Base-by-base conservation (phyloP, 1,140 invertebrate genomes). In the Rhagoletis zephyria region DNA sequence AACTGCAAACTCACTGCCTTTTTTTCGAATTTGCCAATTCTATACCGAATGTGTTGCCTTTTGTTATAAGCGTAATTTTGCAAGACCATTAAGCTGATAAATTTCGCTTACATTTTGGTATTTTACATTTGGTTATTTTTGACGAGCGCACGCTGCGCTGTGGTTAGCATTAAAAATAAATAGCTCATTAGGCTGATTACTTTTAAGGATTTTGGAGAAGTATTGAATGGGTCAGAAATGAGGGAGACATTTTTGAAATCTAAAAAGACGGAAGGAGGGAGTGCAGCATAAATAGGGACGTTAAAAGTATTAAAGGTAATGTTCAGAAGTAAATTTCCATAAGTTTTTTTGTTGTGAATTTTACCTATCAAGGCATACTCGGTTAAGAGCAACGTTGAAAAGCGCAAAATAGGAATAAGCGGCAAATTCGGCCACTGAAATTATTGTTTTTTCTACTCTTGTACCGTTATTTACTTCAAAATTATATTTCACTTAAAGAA, bases 181-280 rank as follows among this genome's bases (percentile, higher is more conserved):
- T 48, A 81, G 74, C 74, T 81, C 74, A 81, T 81, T 81, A 81
- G 45, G 51, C 67, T 74, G 67, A 74, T 74, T 81, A 81, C 74
- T 81, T 81, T 81, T 56, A 30, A 56, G 48, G 16, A 51, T 81
- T 81, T 81, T 56, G 30, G 74, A 48, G 74, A 56, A 42, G 45
- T 56, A 30, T 56, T 74, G 70, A 45, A 63, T 16, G 61, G 16
- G 16, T 56, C 51, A 14, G 61, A 63, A 16, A 63, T 16, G 61
- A 14, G 7, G 61, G 16, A 63, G n/a, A 63, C 9, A n/a, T 63
- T 30, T 63, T 12, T 63, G 61, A n/a, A 63, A 30, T 63, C 4
- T 14, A 63, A 63, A 63, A 63, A 16, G 12, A 0, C 9, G n/a
- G 12, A 12, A 63, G n/a, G n/a, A 63, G 61, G 30, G 30, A 30